phyloP scores from a whole-genome alignment of 1,140 invertebrate genomes.

The Tetragnatha versicolor region DNA sequence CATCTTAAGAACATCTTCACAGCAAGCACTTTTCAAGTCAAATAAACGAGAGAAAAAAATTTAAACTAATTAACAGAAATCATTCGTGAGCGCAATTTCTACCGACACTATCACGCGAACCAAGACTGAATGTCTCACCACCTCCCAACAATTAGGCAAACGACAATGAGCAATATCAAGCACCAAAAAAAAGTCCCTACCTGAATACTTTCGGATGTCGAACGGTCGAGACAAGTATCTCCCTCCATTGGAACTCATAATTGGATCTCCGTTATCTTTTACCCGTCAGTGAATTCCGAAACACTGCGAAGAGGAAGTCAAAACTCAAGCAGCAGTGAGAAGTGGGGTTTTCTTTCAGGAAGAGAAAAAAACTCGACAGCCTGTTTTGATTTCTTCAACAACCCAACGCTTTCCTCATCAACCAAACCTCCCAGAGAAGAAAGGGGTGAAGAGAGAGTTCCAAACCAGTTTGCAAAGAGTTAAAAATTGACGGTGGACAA shows the following conservation, averaged over 20 bases:
- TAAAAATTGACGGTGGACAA: background rate
- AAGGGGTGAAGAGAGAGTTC: background rate
- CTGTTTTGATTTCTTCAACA: background rate
- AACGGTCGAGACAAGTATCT: background rate
- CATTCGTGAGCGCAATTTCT: background rate
- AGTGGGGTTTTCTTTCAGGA: background rate
- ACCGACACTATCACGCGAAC: no score
- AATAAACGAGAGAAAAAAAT: background rate
- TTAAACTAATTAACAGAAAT: background rate
- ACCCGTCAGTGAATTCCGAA: background rate
- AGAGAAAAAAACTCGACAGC: background rate
- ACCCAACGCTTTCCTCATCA: background rate
- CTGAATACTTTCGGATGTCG: slow-evolving; percentile 7
- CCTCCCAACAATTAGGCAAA: no score
- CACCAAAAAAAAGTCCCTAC: background rate
- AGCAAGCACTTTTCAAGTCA: background rate
- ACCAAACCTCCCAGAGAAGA: background rate
- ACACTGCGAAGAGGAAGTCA: background rate
- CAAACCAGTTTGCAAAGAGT: background rate
- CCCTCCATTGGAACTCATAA: background rate
- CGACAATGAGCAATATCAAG: background rate
- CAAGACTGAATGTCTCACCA: no score
- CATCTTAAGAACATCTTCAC: no score
- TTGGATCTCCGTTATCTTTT: background rate
- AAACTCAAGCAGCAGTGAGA: background rate